Base-by-base conservation (phyloP, 2,113 vertebrate species). In the Deroptyus accipitrinus region DNA sequence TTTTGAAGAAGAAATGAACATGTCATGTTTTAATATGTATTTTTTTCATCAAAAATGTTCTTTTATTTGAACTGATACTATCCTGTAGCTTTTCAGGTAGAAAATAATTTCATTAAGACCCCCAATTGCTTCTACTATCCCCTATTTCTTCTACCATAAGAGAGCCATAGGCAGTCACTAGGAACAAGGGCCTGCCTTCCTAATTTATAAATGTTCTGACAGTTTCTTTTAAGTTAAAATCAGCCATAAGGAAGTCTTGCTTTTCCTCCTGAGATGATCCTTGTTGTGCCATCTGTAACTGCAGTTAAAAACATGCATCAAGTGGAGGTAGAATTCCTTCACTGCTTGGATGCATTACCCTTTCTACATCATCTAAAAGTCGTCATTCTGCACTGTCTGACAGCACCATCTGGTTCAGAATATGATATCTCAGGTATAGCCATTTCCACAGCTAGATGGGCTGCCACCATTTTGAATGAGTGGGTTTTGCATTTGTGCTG, bases 321-420 rank as follows among this genome's bases (percentile, higher is more conserved):
- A 96, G 44, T 76, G 15, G 64, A 90, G 66, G 67, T 5, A 91
- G 51, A 96, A 57, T 54, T 94, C 66, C 77, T 92, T 92, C 69
- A 72, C 37, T 92, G 30, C 35, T 91, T 88, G 44, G 52, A 83
- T 80, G 82, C 69, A 57, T 93, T 84, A 96, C 30, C 69, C 48
- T 94, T 95, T 94, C 83, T 94, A 77, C 86, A 96, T 91, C 80
- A 49, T 79, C 61, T 94, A 57, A 70, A 94, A 28, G 27, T 52
- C 86, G 62, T 94, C 95, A 86, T 90, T 94, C 90, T 84, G 83
- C 82, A 67, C 83, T 84, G 88, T 88, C 79, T 96, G 95, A 93
- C 94, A 92, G 94, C 90, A 96, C 96, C 95, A 96, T 95, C 95
- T 96, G 95, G 80, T 94, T 92, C 76, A 81, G 90, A 88, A 75